Percentiles rank a stretch among this genome's conserved stretches.
These are phyloP conservation scores for Mungos mungo DNA, from an alignment of 2,113 vertebrate species.

Conservation along the genomic window DNA sequence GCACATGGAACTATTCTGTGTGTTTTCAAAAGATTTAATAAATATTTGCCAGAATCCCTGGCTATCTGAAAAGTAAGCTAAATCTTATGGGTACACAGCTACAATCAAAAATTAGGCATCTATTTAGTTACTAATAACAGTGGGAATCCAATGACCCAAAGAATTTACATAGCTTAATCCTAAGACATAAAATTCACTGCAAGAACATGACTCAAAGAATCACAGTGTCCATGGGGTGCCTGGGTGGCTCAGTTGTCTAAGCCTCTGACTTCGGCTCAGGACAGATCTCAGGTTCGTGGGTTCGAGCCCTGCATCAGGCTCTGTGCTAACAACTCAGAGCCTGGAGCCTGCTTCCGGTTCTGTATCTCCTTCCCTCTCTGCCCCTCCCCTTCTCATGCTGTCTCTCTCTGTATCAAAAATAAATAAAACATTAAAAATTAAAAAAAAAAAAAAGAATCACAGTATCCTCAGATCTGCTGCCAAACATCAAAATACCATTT, in stretches of 20 bases:
- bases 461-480: background rate
- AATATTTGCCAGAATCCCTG: conserved; percentile 31
- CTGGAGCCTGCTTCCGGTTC: too few relatives aligned
- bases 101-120: background rate
- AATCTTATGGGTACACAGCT: background rate
- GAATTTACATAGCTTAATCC: conserved; percentile 12
- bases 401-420: too few relatives aligned
- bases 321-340: too few relatives aligned
- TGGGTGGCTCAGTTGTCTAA: too few relatives aligned
- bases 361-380: too few relatives aligned
- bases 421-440: too few relatives aligned
- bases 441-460: background rate
- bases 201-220: background rate
- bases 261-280: too few relatives aligned
- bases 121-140: background rate
- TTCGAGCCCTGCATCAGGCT: too few relatives aligned
- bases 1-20: background rate
- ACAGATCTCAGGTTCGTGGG: too few relatives aligned
- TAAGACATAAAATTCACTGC: conserved; percentile 3
- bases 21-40: background rate
- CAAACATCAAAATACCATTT: background rate
- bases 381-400: too few relatives aligned
- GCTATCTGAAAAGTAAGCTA: background rate
- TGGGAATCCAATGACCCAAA: background rate
- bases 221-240: too few relatives aligned